A percentile compares a stretch with the other conserved stretches of the same genome.
These are phyloP conservation scores for Lamellibrachia columna DNA, from an alignment of 2,888 invertebrate species.

Conservation along the genomic window DNA sequence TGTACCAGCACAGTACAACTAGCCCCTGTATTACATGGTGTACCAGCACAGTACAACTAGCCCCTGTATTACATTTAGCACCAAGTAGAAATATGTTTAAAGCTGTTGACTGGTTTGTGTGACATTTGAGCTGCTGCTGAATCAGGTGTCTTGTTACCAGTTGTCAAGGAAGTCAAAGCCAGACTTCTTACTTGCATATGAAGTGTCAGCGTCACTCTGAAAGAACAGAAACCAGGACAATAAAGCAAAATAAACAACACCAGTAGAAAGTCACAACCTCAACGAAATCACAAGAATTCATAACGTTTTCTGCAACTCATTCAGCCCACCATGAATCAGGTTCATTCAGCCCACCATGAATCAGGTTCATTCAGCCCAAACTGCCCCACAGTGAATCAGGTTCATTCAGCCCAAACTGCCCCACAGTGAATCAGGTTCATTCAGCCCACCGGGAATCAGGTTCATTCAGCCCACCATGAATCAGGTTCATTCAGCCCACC, in stretches of 20 bases:
- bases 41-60: no score
- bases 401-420: no score
- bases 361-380: no score
- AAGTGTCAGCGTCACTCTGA: background rate
- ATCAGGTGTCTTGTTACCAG: background rate
- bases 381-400: no score
- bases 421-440: no score
- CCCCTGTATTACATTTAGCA: background rate
- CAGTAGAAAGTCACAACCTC: background rate
- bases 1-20: no score
- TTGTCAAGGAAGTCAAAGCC: background rate
- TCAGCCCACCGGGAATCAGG: no score
- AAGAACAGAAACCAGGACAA: background rate
- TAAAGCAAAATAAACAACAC: background rate
- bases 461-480: no score
- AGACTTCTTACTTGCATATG: background rate
- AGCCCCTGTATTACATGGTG: no score
- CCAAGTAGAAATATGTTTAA: background rate
- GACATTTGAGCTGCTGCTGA: background rate
- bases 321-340: slow-evolving; percentile 8
- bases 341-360: background rate
- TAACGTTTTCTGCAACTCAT: background rate
- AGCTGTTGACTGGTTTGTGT: background rate
- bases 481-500: no score
- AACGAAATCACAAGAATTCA: background rate